Conservation (phyloP, 2,888 invertebrate species). For the Drosophila tanythrix region DNA sequence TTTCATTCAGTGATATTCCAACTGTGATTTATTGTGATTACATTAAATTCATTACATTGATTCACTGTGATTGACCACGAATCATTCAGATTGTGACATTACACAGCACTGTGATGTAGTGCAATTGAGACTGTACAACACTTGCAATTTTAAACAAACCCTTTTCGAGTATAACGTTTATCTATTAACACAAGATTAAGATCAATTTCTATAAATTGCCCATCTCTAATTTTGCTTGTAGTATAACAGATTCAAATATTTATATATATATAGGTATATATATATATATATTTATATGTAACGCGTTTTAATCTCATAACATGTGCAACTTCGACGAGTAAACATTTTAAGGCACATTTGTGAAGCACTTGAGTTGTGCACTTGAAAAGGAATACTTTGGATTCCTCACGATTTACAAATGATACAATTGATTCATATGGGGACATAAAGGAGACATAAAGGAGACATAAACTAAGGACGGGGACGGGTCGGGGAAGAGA, state of each 20-base stretch:
- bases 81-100: neutral
- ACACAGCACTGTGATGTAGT: conserved; percentile 6
- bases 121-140: neutral
- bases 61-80: neutral
- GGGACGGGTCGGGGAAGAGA: conserved; percentile 1
- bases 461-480: conserved; percentile 10
- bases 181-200: conserved; percentile 13
- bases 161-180: neutral
- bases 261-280: neutral
- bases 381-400: conserved; percentile 19
- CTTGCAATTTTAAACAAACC: neutral
- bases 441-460: conserved; percentile 3
- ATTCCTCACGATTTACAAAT: conserved; percentile 15
- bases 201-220: conserved; percentile 22
- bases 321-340: conserved; percentile 38
- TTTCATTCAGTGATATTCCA: neutral
- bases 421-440: conserved; percentile 3
- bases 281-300: neutral
- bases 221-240: conserved; percentile 37
- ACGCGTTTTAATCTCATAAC: conserved; percentile 8
- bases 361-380: conserved; percentile 18
- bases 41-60: neutral
- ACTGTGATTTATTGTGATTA: neutral
- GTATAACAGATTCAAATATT: conserved; percentile 37
- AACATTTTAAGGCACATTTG: conserved; percentile 52